Evolutionary conservation across 2,797 vertebrate genomes (phyloP).

Genomic region (Ciconia nigra): DNA sequence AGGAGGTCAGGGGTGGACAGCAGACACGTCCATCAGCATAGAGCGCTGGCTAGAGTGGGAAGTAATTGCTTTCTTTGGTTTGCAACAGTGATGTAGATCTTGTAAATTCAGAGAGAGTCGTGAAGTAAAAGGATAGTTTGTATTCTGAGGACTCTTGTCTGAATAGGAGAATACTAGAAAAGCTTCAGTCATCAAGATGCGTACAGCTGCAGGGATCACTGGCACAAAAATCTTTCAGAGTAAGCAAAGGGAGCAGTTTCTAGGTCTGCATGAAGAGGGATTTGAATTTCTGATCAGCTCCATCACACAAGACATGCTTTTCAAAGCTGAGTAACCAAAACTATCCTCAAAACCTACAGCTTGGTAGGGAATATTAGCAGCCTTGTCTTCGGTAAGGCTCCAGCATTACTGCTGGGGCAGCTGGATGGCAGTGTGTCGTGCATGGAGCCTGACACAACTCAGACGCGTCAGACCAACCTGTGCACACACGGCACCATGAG

Average conservation of each 20-base stretch:
- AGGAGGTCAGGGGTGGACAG: neutral
- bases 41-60: neutral
- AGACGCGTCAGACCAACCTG: neutral
- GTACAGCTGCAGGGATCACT: slow-evolving; percentile 39
- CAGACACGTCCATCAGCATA: neutral
- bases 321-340: neutral
- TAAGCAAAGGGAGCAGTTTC: slow-evolving; percentile 50
- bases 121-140: slow-evolving; percentile 21
- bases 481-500: accelerated
- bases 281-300: slow-evolving; percentile 61
- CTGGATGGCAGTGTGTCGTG: accelerated
- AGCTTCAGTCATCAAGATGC: slow-evolving; percentile 44
- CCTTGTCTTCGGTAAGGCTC: neutral
- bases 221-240: slow-evolving; percentile 43
- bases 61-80: neutral
- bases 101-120: neutral
- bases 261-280: neutral
- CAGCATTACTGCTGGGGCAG: neutral
- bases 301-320: neutral
- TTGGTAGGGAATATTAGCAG: neutral
- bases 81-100: neutral
- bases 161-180: slow-evolving; percentile 28
- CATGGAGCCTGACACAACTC: neutral
- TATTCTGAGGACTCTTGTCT: slow-evolving; percentile 14
- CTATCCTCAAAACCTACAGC: neutral